phyloP scores from a whole-genome alignment of 2,888 invertebrate genomes.

The Notodonta dromedarius region DNA sequence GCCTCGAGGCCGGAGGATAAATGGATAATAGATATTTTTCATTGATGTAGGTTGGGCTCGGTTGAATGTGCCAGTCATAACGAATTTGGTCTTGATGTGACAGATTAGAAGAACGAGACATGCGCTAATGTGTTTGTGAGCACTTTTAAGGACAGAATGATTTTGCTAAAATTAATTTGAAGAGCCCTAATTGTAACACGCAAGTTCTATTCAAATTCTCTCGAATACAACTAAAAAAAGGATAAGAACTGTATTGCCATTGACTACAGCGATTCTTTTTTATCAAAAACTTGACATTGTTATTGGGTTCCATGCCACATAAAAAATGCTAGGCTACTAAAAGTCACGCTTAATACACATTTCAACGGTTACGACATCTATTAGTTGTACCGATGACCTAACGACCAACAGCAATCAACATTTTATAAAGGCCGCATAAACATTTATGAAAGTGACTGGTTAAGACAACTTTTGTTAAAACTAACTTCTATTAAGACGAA shows the following conservation, averaged over 20 bases:
- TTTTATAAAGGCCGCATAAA: constrained; percentile 17
- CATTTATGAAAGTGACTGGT: not conserved
- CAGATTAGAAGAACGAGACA: not conserved
- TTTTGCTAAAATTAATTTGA: no score
- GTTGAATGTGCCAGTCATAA: not conserved
- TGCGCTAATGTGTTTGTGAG: constrained; percentile 1
- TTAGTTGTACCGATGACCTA: constrained; percentile 13
- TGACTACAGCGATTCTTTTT: no score
- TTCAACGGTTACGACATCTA: constrained; percentile 18
- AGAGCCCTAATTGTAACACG: no score
- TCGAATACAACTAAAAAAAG: no score
- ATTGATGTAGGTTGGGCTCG: constrained; percentile 1
- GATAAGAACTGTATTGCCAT: no score
- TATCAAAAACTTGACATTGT: no score
- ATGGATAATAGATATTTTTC: constrained; percentile 4
- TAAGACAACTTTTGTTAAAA: not conserved
- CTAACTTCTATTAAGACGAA: not conserved
- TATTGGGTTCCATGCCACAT: no score
- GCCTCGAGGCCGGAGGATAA: constrained; percentile 13
- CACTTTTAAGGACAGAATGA: not conserved
- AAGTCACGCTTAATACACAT: constrained; percentile 8
- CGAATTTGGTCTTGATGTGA: not conserved
- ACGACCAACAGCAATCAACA: constrained; percentile 10
- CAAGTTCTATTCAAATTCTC: no score
- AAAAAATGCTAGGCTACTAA: no score